Percentiles rank a stretch among this genome's conserved stretches.
phyloP scores from a whole-genome alignment of 2,113 vertebrate genomes.

The Hippopotamus amphibius region DNA sequence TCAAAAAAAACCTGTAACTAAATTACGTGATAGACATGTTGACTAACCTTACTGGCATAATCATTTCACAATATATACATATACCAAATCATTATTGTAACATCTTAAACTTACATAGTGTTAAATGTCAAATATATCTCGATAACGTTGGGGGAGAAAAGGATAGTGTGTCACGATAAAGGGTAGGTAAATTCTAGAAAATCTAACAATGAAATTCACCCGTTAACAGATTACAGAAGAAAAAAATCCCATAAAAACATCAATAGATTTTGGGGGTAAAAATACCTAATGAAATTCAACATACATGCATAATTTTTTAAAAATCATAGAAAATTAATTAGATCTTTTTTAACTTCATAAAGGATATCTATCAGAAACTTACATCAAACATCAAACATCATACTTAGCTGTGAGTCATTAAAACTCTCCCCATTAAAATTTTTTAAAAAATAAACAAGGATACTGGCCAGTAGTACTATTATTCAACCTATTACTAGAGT shows the following conservation, averaged over 20 bases:
- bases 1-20: background rate
- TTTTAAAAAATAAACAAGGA: background rate
- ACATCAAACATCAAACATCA: background rate
- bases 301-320: background rate
- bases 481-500: background rate
- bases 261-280: background rate
- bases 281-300: background rate
- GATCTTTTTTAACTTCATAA: background rate
- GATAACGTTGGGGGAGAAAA: background rate
- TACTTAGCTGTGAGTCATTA: background rate
- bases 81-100: background rate
- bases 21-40: background rate
- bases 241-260: background rate
- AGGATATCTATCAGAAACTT: background rate
- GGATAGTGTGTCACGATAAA: background rate
- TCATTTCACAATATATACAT: background rate
- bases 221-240: background rate
- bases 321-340: constrained; percentile 3
- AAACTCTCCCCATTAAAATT: background rate
- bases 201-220: background rate
- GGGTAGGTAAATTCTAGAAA: background rate
- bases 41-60: background rate
- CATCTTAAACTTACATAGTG: background rate
- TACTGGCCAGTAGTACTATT: background rate
- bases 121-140: background rate